Conservation (phyloP, 2,113 vertebrate genomes). For the Romanogobio albipinnatus region DNA sequence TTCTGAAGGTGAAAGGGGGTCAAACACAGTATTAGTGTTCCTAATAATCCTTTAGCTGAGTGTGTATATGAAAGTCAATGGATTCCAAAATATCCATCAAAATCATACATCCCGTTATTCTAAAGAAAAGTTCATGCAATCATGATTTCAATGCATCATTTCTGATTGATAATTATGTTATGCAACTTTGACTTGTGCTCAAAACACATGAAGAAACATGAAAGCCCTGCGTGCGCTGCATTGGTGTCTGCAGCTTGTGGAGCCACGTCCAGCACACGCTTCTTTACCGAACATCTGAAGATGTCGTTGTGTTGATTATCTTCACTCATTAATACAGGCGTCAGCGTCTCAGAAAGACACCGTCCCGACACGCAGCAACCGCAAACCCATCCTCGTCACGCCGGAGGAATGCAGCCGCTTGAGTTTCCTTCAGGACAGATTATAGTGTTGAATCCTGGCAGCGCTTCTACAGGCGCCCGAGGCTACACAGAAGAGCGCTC, state of each 20-base stretch:
- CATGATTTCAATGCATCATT: too few relatives aligned
- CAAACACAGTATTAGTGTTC: too few relatives aligned
- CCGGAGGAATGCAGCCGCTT: slow-evolving; percentile 24
- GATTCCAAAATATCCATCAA: too few relatives aligned
- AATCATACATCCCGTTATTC: too few relatives aligned
- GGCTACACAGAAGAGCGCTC: slow-evolving; percentile 73
- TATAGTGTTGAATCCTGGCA: slow-evolving; percentile 65
- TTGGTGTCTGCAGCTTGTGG: too few relatives aligned
- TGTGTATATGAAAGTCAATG: too few relatives aligned
- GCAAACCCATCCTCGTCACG: slow-evolving; percentile 21
- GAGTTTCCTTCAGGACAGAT: slow-evolving; percentile 49
- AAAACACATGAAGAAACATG: not conserved
- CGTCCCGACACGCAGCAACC: slow-evolving; percentile 35
- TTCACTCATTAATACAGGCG: not conserved
- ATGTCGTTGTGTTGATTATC: not conserved
- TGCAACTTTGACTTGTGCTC: not conserved
- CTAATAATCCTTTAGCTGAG: too few relatives aligned
- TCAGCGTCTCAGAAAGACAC: not conserved
- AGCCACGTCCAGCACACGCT: not conserved
- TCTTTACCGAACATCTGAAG: not conserved
- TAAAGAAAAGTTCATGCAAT: too few relatives aligned
- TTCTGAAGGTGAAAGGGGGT: too few relatives aligned
- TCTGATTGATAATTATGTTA: too few relatives aligned
- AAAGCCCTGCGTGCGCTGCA: not conserved
- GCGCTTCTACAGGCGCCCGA: slow-evolving; percentile 65